Conservation (phyloP, 2,888 invertebrate species). For the Pandemis corylana region DNA sequence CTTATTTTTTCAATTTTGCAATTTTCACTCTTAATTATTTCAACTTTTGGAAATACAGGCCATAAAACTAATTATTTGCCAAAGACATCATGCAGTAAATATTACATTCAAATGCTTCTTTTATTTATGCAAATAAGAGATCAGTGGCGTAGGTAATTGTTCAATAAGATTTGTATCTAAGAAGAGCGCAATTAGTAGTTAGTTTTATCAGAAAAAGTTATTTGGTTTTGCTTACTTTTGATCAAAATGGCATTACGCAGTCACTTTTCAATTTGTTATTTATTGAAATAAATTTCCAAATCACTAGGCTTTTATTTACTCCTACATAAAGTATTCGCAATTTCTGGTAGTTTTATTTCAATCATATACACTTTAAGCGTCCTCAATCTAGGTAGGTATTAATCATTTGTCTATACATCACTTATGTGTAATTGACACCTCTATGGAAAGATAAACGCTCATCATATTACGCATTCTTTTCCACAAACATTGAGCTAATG, state of each 20-base stretch:
- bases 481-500: constrained; percentile 1
- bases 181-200: neutral
- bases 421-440: constrained; percentile 7
- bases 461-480: neutral
- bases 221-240: neutral
- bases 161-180: neutral
- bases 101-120: no score
- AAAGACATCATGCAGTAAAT: no score
- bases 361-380: neutral
- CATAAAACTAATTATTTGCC: no score
- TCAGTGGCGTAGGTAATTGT: neutral
- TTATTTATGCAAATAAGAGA: no score
- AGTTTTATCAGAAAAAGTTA: neutral
- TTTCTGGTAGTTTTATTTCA: constrained; percentile 6
- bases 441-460: neutral
- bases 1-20: no score
- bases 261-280: neutral
- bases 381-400: neutral
- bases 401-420: neutral
- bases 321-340: neutral
- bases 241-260: neutral
- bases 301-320: neutral
- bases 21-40: no score
- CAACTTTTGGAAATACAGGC: no score
- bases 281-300: neutral